Conservation (phyloP, 2,888 invertebrate species). For the Stenurella melanura region DNA sequence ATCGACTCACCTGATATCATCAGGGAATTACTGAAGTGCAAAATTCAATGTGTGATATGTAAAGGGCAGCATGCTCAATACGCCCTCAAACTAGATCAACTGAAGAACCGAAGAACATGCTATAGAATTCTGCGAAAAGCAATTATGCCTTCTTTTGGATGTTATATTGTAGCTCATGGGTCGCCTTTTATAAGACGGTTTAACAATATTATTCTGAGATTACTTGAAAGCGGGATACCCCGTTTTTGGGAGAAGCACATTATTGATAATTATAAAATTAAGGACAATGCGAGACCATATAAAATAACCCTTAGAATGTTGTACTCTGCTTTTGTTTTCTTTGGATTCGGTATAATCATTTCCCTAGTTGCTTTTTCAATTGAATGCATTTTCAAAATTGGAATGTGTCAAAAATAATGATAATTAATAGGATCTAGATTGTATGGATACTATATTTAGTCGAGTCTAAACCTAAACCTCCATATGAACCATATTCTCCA, state of each 20-base stretch:
- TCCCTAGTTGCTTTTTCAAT: neutral
- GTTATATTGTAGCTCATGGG: neutral
- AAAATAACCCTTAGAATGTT: conserved; percentile 5
- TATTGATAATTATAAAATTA: neutral
- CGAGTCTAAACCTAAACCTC: too few species aligned
- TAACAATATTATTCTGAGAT: neutral
- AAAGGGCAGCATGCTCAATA: neutral
- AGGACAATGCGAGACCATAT: neutral
- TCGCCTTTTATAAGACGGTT: neutral
- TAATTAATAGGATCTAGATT: too few species aligned
- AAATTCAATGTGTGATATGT: neutral
- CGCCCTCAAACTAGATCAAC: neutral
- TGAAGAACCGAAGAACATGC: neutral
- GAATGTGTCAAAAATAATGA: too few species aligned
- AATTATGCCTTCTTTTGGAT: neutral
- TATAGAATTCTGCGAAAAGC: conserved; percentile 17
- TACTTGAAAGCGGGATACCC: neutral
- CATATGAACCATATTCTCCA: too few species aligned
- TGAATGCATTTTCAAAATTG: neutral
- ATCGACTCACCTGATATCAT: neutral
- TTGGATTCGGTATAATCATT: neutral
- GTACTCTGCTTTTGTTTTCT: neutral
- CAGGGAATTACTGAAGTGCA: neutral
- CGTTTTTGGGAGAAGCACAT: neutral
- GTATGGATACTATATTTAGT: too few species aligned